These are phyloP conservation scores for Caenorhabditis angaria DNA, from an alignment of 2,888 invertebrate genomes.

Conservation along the genomic window DNA sequence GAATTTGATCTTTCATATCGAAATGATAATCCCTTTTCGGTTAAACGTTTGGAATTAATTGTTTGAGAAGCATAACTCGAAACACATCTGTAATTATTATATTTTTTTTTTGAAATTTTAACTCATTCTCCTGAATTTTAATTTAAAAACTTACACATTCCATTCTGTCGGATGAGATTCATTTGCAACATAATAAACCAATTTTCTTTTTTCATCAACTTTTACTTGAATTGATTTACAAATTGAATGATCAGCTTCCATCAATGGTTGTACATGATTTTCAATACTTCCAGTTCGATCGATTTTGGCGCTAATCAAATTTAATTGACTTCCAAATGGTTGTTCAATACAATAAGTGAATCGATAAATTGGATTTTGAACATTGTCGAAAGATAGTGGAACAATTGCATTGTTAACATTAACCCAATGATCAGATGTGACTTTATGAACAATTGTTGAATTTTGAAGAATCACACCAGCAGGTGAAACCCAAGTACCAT, in stretches of 20 bases:
- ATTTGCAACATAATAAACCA: conserved; percentile 66
- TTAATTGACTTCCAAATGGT: conserved; percentile 14
- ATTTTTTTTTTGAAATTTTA: neutral
- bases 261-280: conserved; percentile 14
- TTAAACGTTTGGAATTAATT: conserved; percentile 12
- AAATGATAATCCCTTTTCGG: conserved; percentile 29
- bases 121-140: neutral
- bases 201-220: conserved; percentile 54
- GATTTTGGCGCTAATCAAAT: conserved; percentile 17
- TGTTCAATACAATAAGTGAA: conserved; percentile 34
- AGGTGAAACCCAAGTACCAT: conserved; percentile 19
- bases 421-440: conserved; percentile 27
- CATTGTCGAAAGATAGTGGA: conserved; percentile 33
- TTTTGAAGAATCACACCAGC: conserved; percentile 8
- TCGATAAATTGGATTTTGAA: conserved; percentile 26
- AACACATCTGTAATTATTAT: conserved; percentile 47
- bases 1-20: conserved; percentile 46
- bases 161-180: conserved; percentile 51
- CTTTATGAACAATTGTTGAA: conserved; percentile 11
- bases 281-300: conserved; percentile 11
- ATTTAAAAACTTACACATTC: conserved; percentile 50
- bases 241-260: conserved; percentile 41
- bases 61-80: conserved; percentile 20
- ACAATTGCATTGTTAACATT: conserved; percentile 45
- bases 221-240: conserved; percentile 56